These are phyloP conservation scores for Cerceris rybyensis DNA, from an alignment of 2,888 invertebrate species.

Conservation along the genomic window DNA sequence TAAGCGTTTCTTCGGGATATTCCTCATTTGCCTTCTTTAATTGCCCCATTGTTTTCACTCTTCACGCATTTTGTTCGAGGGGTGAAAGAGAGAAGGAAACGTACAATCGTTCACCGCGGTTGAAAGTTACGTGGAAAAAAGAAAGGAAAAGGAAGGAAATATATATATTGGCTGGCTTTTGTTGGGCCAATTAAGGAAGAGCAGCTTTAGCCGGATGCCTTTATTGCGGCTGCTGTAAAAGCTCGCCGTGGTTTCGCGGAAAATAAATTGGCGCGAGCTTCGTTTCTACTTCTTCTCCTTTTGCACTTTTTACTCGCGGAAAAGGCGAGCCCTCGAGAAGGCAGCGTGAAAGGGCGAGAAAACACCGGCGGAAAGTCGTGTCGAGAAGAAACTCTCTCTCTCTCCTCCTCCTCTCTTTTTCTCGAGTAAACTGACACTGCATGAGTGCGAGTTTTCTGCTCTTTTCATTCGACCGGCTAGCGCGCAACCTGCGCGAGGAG, in stretches of 20 bases:
- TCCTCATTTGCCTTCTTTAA: no score
- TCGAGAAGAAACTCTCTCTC: slow-evolving; percentile 50
- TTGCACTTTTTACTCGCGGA: not conserved
- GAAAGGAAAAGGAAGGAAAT: not conserved
- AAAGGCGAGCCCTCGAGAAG: slow-evolving; percentile 45
- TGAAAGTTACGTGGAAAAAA: not conserved
- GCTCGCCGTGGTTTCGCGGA: slow-evolving; percentile 24
- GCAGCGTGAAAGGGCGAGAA: slow-evolving; percentile 45
- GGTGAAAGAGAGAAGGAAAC: no score
- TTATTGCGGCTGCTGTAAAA: slow-evolving; percentile 42
- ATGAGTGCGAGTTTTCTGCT: slow-evolving; percentile 50
- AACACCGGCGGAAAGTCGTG: slow-evolving; percentile 17
- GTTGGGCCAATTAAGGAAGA: slow-evolving; percentile 18
- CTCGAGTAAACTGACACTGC: slow-evolving; percentile 48
- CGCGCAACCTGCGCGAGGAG: slow-evolving; percentile 18
- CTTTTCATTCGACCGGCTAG: slow-evolving; percentile 42
- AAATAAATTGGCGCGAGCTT: slow-evolving; percentile 53
- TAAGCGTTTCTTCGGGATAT: no score
- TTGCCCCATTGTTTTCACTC: no score
- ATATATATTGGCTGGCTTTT: slow-evolving; percentile 9
- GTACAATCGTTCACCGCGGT: no score
- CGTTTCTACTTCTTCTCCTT: slow-evolving; percentile 12
- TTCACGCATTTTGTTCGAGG: no score
- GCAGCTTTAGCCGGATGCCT: slow-evolving; percentile 20
- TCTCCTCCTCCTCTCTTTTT: slow-evolving; percentile 4